Conservation (phyloP, 2,888 invertebrate genomes). For the Ectropis crepuscularia region DNA sequence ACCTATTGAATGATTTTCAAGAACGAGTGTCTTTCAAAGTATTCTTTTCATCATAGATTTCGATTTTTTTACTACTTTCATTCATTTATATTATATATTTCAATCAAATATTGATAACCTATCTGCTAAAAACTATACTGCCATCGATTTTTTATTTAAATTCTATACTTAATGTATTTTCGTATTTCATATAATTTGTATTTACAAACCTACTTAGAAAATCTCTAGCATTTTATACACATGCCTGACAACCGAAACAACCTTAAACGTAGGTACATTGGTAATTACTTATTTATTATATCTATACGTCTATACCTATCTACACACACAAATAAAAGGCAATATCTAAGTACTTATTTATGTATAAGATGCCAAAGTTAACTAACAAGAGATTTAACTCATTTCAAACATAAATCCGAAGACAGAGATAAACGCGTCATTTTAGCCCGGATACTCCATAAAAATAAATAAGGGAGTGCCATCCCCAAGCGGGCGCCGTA, state of each 20-base stretch:
- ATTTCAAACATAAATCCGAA: slow-evolving; percentile 14
- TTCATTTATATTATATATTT: neutral
- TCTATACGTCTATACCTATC: no score
- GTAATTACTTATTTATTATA: neutral
- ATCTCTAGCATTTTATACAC: no score
- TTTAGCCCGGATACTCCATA: slow-evolving; percentile 33
- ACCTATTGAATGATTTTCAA: slow-evolving; percentile 14
- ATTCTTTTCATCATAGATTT: neutral
- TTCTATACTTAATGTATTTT: no score
- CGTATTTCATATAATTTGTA: no score
- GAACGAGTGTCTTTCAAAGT: neutral
- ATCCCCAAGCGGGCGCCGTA: slow-evolving; percentile 34
- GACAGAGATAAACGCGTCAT: slow-evolving; percentile 26
- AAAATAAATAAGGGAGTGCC: slow-evolving; percentile 46
- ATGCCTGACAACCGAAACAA: no score
- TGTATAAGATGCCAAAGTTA: neutral
- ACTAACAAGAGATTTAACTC: neutral
- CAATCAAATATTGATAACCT: no score
- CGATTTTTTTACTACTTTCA: no score
- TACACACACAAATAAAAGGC: neutral
- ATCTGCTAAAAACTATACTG: no score
- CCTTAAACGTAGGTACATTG: neutral
- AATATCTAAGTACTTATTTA: neutral
- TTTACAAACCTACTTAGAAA: no score
- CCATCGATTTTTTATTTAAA: no score